Evolutionary conservation across 2,888 invertebrate genomes (phyloP), one percentile per base, ranked within the genome.

Genomic region (Hermaeophaga mercurialis): DNA sequence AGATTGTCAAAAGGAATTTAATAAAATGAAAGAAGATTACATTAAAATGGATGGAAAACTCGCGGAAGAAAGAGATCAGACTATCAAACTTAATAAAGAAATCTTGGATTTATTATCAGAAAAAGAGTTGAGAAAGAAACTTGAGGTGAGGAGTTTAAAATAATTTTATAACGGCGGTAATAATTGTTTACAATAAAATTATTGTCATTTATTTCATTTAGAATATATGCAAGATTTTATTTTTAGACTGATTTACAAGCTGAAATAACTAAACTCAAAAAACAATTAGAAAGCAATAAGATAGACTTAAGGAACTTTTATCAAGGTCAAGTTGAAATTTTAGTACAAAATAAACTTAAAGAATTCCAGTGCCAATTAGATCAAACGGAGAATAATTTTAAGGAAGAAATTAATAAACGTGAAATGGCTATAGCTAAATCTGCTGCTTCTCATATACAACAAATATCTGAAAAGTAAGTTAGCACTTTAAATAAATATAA

Each of bases 361-460:
- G 91, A 92, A 75, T 92, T 91, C 67, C 87, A 88, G 73, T 78
- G 78, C 1, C 90, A 92, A 72, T 76, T 92, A 26, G 90, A 91
- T 65, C 76, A 80, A 26, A 87, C 87, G 0, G 88, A 89, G 74
- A 79, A 80, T 15, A 82, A 83, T 31, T 80, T 89, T 67, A 84
- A 85, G 59, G 78, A 78, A 0, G 88, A 89, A 67, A 79, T 86
- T 1, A 81, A 85, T 36, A 81, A 79, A 24, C 83, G 85, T 46
- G 90, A 91, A 73, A 78, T 82, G 38, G 79, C 83, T 0, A 81
- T 90, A 24, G 84, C 88, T 0, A 88, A 88, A 69, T 82, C 85
- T 0, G 89, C 85, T 26, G 87, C 88, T 9, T 83, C 84, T 56
- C 90, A 90, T 78, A 84, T 91, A 46, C 82, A 85, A 58, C 82